These are phyloP conservation scores for Trachelus troglodyta DNA, from an alignment of 2,888 invertebrate species.

Conservation along the genomic window DNA sequence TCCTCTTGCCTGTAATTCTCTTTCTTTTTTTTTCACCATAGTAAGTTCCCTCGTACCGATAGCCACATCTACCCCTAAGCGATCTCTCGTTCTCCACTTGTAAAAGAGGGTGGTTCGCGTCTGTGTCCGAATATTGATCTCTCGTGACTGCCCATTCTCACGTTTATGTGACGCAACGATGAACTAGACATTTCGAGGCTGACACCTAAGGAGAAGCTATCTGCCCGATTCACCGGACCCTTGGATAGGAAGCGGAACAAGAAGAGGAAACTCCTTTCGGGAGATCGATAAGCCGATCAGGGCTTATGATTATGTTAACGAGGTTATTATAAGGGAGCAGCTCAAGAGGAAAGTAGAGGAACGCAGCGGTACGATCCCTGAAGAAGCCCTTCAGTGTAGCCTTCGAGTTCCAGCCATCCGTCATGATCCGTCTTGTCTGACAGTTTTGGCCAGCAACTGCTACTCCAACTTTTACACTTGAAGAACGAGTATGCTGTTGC, in stretches of 20 bases:
- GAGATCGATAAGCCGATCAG: conserved; percentile 12
- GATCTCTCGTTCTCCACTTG: no score
- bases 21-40: no score
- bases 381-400: neutral
- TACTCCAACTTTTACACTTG: conserved; percentile 19
- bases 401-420: conserved; percentile 38
- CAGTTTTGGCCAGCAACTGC: conserved; percentile 32
- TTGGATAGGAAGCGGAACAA: neutral
- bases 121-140: conserved; percentile 5
- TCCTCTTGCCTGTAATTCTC: no score
- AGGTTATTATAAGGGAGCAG: conserved; percentile 16
- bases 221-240: no score
- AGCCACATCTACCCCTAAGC: no score
- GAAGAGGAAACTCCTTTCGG: neutral
- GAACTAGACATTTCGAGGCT: no score
- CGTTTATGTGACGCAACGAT: neutral
- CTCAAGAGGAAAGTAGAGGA: conserved; percentile 6
- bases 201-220: no score
- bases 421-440: conserved; percentile 52
- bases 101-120: no score
- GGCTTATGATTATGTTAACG: conserved; percentile 24
- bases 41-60: no score
- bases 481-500: no score
- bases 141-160: neutral
- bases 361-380: neutral